Evolutionary conservation across 2,888 invertebrate species (phyloP), one percentile per base, ranked within the genome.

Genomic region (Drosophila gaucha): DNA sequence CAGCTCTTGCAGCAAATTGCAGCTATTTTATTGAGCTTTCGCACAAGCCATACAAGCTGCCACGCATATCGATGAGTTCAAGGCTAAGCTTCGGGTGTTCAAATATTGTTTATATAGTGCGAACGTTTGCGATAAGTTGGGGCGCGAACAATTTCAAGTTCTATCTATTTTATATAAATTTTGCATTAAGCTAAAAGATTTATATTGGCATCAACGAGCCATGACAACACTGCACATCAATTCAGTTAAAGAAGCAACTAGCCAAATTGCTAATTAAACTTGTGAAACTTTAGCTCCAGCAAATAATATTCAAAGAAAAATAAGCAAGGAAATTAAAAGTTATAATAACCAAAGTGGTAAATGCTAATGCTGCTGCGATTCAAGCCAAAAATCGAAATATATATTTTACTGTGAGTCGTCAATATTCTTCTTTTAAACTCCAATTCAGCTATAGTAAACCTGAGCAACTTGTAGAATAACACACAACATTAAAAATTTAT

Each of bases 1-100:
- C 74, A 73, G 44, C 79, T 62, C 58, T 60, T 74, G 71, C 44
- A 59, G 64, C 78, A 78, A 65, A 67, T 66, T 56, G 33, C 44
- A 18, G 41, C 43, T 26, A 31, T 18, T n/a, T 52, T 31, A 24
- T 39, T 54, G 20, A n/a, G n/a, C 14, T 43, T 14, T 16, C 28
- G 35, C 56, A 49, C 47, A 16, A 39, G 31, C 47, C 22, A 24
- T 26, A 20, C 26, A 20, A 36, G 22, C 33, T 59, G 35, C 16
- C 6, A 16, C 38, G 18, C 50, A 59, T 47, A 62, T 57, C 51
- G 41, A 58, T 67, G 39, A 20, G n/a, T 14, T 33, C 9, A 14
- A 18, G 20, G 6, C 9, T 9, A 14, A 43, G 12, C 30, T 12
- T 1, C 24, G 20, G 5, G 24, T 8, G 22, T 10, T 9, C 30